A percentile compares a stretch with the other conserved stretches of the same genome.
Conservation (phyloP, 30 jellyfish, hydroid and myxozoan species). For the Chrysaora quinquecirrha region DNA sequence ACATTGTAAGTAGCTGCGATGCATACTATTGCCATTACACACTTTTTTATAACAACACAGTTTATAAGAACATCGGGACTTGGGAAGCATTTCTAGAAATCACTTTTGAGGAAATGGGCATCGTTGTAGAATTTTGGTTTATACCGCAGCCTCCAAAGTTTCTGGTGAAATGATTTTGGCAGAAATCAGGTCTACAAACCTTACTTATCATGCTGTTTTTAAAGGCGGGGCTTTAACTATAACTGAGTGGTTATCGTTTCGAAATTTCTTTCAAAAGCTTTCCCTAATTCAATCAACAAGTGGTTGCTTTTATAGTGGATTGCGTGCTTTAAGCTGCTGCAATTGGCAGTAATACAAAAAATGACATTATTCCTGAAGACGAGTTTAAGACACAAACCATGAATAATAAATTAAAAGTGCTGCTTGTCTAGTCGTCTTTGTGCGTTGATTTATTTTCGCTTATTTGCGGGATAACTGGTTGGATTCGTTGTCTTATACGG, state of each 20-base stretch:
- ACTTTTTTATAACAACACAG: no score
- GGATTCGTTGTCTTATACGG: no score
- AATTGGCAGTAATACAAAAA: background rate
- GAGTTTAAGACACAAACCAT: background rate
- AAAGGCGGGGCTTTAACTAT: no score
- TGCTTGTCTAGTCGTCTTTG: slow-evolving; percentile 4
- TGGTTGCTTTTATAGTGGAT: background rate
- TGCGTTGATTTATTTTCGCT: background rate
- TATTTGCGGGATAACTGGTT: background rate
- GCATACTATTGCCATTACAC: no score
- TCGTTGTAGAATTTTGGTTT: no score
- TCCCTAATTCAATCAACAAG: background rate
- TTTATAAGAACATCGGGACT: no score
- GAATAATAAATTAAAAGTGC: background rate
- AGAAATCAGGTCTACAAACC: no score
- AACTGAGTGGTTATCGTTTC: background rate
- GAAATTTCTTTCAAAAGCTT: background rate
- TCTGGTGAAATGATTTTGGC: no score
- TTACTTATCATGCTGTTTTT: no score
- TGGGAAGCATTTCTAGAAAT: no score
- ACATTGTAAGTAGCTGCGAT: slow-evolving; percentile 88
- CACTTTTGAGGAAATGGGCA: no score
- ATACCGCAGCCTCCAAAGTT: no score
- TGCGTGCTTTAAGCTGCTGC: background rate
- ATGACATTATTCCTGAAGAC: background rate